These are phyloP conservation scores for Cariama cristata DNA, from an alignment of 2,113 vertebrate species.

Conservation along the genomic window DNA sequence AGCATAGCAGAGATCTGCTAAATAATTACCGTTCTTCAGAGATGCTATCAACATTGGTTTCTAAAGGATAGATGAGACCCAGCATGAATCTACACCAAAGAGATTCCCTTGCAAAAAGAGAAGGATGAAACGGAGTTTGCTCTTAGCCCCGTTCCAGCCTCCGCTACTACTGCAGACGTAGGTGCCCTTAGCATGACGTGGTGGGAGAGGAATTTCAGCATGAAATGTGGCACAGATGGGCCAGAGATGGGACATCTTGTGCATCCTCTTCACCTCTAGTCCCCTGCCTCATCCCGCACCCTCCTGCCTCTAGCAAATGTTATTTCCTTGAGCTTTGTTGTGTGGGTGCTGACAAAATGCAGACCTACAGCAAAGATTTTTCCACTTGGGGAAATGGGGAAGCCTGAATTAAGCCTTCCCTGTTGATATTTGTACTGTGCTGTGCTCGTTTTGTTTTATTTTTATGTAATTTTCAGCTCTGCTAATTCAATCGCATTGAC, in stretches of 20 bases:
- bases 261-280: not conserved
- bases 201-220: not conserved
- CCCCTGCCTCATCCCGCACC: not conserved
- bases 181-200: rapidly evolving
- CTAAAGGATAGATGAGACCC: not conserved
- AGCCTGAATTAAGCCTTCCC: not conserved
- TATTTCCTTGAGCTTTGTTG: not conserved
- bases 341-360: not conserved
- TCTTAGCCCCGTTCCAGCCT: not conserved
- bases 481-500: not conserved
- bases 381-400: not conserved
- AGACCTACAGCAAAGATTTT: not conserved
- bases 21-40: not conserved
- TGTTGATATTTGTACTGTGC: not conserved
- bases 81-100: not conserved
- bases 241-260: not conserved
- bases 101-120: not conserved
- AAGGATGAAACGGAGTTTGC: not conserved
- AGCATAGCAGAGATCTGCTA: not conserved
- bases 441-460: not conserved
- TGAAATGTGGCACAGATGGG: not conserved
- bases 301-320: not conserved
- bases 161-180: rapidly evolving
- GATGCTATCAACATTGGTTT: not conserved
- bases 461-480: not conserved